Percentiles rank a stretch among this genome's conserved stretches.
phyloP scores from a whole-genome alignment of 1,140 invertebrate species.

The Octopus sinensis region DNA sequence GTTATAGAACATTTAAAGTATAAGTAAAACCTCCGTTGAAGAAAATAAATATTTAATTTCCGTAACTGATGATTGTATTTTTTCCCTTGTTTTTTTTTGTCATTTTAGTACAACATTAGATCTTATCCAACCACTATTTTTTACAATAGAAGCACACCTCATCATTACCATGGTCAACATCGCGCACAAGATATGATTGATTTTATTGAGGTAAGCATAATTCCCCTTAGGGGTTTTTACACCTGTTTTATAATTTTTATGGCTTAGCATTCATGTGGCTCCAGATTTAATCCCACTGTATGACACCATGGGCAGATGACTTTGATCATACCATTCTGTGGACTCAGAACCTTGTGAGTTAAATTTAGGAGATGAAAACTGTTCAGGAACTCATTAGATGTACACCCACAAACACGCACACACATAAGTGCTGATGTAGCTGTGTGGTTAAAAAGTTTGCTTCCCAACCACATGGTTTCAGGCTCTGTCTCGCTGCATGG shows the following conservation, averaged over 20 bases:
- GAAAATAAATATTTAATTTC: background rate
- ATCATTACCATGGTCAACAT: slow-evolving; percentile 66
- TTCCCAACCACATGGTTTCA: too few relatives aligned
- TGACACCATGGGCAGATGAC: too few relatives aligned
- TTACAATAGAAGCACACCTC: slow-evolving; percentile 65
- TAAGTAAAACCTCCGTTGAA: background rate
- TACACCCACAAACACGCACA: too few relatives aligned
- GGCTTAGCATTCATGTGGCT: too few relatives aligned
- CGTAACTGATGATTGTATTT: background rate
- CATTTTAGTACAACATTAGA: slow-evolving; percentile 63
- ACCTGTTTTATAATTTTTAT: background rate
- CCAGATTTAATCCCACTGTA: background rate
- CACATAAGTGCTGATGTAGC: too few relatives aligned
- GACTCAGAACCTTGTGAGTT: too few relatives aligned
- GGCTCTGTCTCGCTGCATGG: too few relatives aligned
- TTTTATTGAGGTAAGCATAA: slow-evolving; percentile 65
- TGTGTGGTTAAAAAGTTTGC: too few relatives aligned
- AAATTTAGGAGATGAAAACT: too few relatives aligned
- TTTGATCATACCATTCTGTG: too few relatives aligned
- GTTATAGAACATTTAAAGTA: too few relatives aligned
- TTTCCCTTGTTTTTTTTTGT: slow-evolving; percentile 32
- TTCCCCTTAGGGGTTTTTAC: background rate
- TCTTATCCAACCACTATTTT: slow-evolving; percentile 75
- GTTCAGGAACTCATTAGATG: too few relatives aligned
- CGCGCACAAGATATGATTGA: slow-evolving; percentile 65